phyloP scores from a whole-genome alignment of 2,797 vertebrate species.

The Oceanodroma leucorhoa region DNA sequence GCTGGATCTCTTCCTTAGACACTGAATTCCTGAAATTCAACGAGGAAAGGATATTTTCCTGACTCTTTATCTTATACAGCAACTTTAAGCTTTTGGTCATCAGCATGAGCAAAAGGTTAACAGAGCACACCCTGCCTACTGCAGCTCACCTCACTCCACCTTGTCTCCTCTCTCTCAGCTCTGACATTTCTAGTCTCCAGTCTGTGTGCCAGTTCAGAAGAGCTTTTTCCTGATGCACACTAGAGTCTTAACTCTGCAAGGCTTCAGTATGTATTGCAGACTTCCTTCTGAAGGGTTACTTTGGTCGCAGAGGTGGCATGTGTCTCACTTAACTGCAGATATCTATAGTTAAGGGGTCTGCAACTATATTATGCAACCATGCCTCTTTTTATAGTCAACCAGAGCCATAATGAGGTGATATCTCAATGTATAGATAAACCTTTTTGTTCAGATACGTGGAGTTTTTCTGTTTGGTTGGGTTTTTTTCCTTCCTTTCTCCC shows the following conservation, averaged over 20 bases:
- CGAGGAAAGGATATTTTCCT: background rate
- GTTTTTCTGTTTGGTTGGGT: background rate
- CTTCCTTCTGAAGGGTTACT: background rate
- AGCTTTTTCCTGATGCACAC: background rate
- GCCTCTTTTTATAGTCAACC: background rate
- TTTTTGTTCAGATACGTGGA: background rate
- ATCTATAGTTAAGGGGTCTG: background rate
- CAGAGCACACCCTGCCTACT: background rate
- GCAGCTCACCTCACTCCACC: background rate
- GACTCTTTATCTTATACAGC: background rate
- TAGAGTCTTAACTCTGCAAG: background rate
- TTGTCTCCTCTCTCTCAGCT: background rate
- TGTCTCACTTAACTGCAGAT: background rate
- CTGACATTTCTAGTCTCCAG: background rate
- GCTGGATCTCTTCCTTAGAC: background rate
- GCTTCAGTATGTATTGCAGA: background rate
- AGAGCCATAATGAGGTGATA: background rate
- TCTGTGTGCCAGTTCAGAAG: background rate
- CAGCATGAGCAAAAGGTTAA: background rate
- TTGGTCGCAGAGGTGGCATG: background rate
- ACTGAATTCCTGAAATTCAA: background rate
- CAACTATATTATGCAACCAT: rapidly evolving
- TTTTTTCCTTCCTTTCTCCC: background rate
- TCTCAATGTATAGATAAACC: background rate
- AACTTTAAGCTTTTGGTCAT: background rate